These are phyloP conservation scores for Daphoenositta chrysoptera DNA, from an alignment of 2,113 vertebrate genomes.

Conservation along the genomic window DNA sequence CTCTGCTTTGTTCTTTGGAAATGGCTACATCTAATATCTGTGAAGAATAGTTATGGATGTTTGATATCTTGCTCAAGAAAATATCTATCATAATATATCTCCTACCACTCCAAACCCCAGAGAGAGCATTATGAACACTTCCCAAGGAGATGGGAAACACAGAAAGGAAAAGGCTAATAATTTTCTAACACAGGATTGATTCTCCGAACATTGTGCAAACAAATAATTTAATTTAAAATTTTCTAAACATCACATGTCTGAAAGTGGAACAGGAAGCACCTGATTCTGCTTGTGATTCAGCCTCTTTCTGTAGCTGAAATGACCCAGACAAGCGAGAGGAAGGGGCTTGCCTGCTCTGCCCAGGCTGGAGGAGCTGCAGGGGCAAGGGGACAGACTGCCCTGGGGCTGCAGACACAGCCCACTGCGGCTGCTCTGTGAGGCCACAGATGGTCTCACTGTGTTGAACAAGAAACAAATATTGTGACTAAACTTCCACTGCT, in stretches of 20 bases:
- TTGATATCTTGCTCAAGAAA: conserved; percentile 6
- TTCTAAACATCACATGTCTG: not conserved
- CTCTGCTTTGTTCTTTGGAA: not conserved
- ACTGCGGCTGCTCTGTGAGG: accelerated
- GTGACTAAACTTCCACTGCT: not conserved
- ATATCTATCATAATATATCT: not conserved
- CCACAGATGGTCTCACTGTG: not conserved
- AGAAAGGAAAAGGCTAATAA: not conserved
- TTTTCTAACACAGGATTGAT: not conserved
- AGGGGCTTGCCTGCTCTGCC: not conserved
- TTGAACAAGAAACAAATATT: not conserved
- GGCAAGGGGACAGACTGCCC: not conserved
- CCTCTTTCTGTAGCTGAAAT: not conserved
- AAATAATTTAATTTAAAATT: not conserved
- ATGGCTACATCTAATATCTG: not conserved
- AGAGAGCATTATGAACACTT: not conserved
- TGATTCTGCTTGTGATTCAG: not conserved
- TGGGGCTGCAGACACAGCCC: not conserved
- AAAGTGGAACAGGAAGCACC: not conserved
- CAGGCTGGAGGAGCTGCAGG: not conserved
- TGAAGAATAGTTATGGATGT: not conserved
- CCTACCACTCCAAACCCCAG: not conserved
- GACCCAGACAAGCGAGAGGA: not conserved
- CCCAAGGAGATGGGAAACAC: not conserved
- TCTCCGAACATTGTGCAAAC: not conserved